phyloP scores from a whole-genome alignment of 2,888 invertebrate genomes.

The Loripinus fragilis region DNA sequence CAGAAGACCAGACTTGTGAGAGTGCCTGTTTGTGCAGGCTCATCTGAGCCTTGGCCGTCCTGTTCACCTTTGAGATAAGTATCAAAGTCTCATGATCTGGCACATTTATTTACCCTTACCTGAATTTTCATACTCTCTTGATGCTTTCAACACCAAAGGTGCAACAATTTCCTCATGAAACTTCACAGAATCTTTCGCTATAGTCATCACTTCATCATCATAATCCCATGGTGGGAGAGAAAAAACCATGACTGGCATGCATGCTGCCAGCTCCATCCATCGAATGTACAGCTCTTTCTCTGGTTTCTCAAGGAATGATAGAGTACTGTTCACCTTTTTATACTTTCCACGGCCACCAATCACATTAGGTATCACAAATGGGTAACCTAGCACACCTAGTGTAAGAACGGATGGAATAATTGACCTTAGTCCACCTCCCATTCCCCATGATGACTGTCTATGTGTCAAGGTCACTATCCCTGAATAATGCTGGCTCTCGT shows the following conservation, averaged over 20 bases:
- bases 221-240: slow-evolving; percentile 95
- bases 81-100: too few species aligned
- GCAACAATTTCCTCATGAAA: slow-evolving; percentile 62
- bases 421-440: slow-evolving; percentile 89
- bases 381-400: slow-evolving; percentile 91
- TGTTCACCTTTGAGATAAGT: too few species aligned
- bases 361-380: slow-evolving; percentile 95
- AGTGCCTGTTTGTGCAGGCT: too few species aligned
- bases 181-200: slow-evolving; percentile 65
- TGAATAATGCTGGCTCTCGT: slow-evolving; percentile 91
- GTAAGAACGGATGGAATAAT: slow-evolving; percentile 92
- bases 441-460: slow-evolving; percentile 93
- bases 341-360: slow-evolving; percentile 90
- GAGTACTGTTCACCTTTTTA: slow-evolving; percentile 25
- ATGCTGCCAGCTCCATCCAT: slow-evolving; percentile 94
- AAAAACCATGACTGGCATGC: slow-evolving; percentile 95
- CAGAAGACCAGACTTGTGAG: too few species aligned
- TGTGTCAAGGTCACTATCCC: slow-evolving; percentile 93
- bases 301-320: slow-evolving; percentile 64
- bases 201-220: slow-evolving; percentile 86
- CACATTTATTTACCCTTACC: slow-evolving; percentile 32
- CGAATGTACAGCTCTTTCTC: slow-evolving; percentile 87
- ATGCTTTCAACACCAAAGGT: slow-evolving; percentile 66
- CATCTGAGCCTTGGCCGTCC: too few species aligned
- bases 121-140: slow-evolving; percentile 68